Conservation (phyloP, 2,113 vertebrate species). For the Spermophilus dauricus region DNA sequence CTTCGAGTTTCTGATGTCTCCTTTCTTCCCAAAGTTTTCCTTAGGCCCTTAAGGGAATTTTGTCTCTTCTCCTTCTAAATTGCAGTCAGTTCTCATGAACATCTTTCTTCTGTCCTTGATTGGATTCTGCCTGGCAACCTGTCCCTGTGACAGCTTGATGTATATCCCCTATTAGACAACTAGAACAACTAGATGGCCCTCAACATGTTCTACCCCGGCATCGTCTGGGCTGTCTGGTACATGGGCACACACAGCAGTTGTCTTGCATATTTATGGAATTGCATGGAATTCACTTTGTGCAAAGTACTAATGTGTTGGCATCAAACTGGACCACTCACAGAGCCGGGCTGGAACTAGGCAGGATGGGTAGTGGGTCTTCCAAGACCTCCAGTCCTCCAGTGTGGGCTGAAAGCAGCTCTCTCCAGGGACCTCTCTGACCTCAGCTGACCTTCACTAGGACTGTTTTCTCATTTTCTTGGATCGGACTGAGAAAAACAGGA, state of each 20-base stretch:
- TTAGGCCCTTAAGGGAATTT: neutral
- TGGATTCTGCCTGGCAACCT: neutral
- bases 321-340: no score
- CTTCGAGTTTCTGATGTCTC: neutral
- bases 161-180: rapidly evolving
- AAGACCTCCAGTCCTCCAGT: neutral
- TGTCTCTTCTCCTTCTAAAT: neutral
- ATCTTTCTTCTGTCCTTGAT: neutral
- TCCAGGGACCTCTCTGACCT: slow-evolving; percentile 68
- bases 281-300: neutral
- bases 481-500: slow-evolving; percentile 89
- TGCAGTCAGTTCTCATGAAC: neutral
- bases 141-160: neutral
- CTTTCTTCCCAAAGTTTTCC: neutral
- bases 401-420: neutral
- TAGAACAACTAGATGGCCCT: neutral
- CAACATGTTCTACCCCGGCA: no score
- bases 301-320: neutral
- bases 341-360: neutral
- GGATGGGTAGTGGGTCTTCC: neutral
- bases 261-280: neutral
- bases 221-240: neutral
- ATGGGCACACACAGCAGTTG: neutral
- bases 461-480: slow-evolving; percentile 77
- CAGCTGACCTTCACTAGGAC: slow-evolving; percentile 49